Conservation (phyloP, 2,113 vertebrate species). For the Festucalex cinctus region DNA sequence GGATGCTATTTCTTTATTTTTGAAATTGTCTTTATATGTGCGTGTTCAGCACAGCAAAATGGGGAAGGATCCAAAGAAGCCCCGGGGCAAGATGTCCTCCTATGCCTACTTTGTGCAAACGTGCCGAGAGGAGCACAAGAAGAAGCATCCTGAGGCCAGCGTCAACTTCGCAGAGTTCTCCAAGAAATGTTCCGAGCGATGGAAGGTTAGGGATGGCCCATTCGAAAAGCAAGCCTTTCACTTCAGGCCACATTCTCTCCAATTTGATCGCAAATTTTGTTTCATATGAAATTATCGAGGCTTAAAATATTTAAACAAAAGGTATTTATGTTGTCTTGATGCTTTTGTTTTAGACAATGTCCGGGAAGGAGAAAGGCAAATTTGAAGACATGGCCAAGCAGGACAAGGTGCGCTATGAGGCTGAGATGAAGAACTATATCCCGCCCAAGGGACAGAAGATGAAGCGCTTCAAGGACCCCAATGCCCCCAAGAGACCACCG, state of each 20-base stretch:
- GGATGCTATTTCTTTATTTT: background rate
- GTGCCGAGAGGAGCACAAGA: slow-evolving; percentile 95
- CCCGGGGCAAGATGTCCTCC: slow-evolving; percentile 95
- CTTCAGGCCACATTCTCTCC: no score
- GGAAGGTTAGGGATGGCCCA: slow-evolving; percentile 78
- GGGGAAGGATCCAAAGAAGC: slow-evolving; percentile 93
- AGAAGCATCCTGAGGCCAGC: slow-evolving; percentile 89
- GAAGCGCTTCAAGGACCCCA: slow-evolving; percentile 95
- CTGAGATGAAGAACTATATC: slow-evolving; percentile 94
- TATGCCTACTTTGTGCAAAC: slow-evolving; percentile 97
- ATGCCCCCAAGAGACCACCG: slow-evolving; percentile 98
- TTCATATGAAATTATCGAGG: no score
- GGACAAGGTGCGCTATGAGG: slow-evolving; percentile 93
- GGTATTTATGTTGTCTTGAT: no score
- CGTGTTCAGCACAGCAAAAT: slow-evolving; percentile 75
- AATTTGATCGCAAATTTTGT: no score
- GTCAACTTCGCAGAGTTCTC: slow-evolving; percentile 96
- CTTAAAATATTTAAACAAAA: no score
- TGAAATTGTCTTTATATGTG: background rate
- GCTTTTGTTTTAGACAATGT: slow-evolving; percentile 80
- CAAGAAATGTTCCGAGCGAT: slow-evolving; percentile 93
- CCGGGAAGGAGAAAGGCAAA: slow-evolving; percentile 91
- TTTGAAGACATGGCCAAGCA: slow-evolving; percentile 96
- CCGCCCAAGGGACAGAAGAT: slow-evolving; percentile 90
- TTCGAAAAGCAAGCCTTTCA: background rate